Base-by-base conservation (phyloP, 2,113 vertebrate species). In the Tragelaphus scriptus region DNA sequence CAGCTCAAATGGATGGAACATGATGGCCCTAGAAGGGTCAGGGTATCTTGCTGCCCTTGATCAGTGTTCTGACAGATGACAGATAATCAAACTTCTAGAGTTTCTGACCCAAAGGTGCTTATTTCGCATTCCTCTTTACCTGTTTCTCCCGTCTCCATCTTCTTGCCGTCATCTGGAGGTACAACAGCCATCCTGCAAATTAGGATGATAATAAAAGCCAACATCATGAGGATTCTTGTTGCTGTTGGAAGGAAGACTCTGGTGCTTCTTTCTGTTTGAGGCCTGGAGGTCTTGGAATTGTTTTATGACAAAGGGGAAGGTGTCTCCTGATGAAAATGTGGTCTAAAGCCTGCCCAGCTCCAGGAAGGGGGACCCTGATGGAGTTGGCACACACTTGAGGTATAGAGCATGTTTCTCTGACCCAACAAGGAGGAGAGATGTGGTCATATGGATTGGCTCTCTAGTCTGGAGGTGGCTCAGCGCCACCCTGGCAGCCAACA, bases 161-260 rank as follows among this genome's bases (percentile, higher is more conserved):
- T 68, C 49, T 49, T 32, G 63, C 4, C 36, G 40, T 7, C 23
- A 7, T 3, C 28, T n/a, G 36, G 5, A 32, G 53, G 26, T 6
- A 7, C 3, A 40, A 51, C 19, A 10, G 40, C 2, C 61, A 49
- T 15, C 40, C 26, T 47, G 40, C n/a, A 53, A 28, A 40, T 59
- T 3, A 2, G 4, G 14, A 3, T 7, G 7, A 30, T 56, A 16
- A 63, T 4, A 12, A 26, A 51, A 90, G 53, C 17, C 26, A 23
- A 0, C 58, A n/a, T 3, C 4, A 10, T 17, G 19, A 26, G 14
- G 9, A 6, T 0, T 2, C 16, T 3, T 6, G 16, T 11, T 2
- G 36, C 11, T 19, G 9, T 51, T 81, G 16, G 36, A 47, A 51
- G 85, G 23, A 36, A 56, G 79, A 59, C 23, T 10, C 36, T n/a